phyloP scores from a whole-genome alignment of 2,888 invertebrate species.

The Nomada lathburiana region DNA sequence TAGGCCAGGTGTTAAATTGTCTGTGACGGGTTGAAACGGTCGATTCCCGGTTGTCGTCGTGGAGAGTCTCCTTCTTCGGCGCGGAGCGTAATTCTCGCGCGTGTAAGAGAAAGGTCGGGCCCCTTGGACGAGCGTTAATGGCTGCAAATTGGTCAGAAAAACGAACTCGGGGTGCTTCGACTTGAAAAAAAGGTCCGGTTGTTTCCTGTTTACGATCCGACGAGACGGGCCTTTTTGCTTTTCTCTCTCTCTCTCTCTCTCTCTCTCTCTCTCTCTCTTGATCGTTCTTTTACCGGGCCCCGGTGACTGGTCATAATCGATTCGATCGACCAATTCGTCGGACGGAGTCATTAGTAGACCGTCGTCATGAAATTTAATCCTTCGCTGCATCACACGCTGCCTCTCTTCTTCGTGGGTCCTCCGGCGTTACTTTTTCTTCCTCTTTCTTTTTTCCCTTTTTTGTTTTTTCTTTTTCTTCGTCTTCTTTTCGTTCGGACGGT shows the following conservation, averaged over 20 bases:
- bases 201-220: slow-evolving; percentile 67
- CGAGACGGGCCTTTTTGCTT: slow-evolving; percentile 2
- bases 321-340: slow-evolving; percentile 73
- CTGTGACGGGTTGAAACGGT: slow-evolving; percentile 81
- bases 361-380: slow-evolving; percentile 71
- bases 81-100: slow-evolving; percentile 47
- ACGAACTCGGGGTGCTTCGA: slow-evolving; percentile 50
- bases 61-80: slow-evolving; percentile 28
- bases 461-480: slow-evolving; percentile 3
- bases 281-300: slow-evolving; percentile 23
- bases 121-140: slow-evolving; percentile 71
- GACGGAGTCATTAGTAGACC: slow-evolving; percentile 68
- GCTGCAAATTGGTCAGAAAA: slow-evolving; percentile 80
- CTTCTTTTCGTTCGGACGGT: background rate
- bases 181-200: slow-evolving; percentile 25
- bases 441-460: slow-evolving; percentile 2
- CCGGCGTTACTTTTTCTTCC: background rate
- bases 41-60: slow-evolving; percentile 56
- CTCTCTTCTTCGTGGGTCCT: background rate
- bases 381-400: slow-evolving; percentile 51
- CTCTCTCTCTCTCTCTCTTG: slow-evolving; percentile 2
- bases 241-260: background rate
- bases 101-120: slow-evolving; percentile 63
- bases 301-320: slow-evolving; percentile 69
- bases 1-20: slow-evolving; percentile 84